These are phyloP conservation scores for Glyptemys insculpta DNA, from an alignment of 2,797 vertebrate genomes.

Conservation along the genomic window DNA sequence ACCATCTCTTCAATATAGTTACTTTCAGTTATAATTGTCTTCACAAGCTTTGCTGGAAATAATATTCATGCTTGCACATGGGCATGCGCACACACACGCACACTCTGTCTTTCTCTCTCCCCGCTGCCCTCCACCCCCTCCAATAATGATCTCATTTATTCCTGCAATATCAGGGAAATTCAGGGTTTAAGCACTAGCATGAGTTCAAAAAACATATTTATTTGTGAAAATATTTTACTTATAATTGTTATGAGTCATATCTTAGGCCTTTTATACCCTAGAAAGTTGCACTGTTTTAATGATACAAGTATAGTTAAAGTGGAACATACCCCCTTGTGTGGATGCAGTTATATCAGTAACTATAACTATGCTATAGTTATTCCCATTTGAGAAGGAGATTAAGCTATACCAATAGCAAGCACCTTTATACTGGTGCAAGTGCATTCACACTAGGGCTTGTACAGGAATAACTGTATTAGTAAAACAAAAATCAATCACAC, in stretches of 20 bases:
- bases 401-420: neutral
- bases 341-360: neutral
- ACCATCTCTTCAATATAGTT: neutral
- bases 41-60: neutral
- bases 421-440: neutral
- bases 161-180: neutral
- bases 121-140: accelerated
- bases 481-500: neutral
- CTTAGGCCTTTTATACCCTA: neutral
- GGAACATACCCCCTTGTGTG: neutral
- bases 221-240: neutral
- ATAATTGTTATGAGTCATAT: neutral
- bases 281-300: neutral
- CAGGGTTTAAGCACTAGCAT: neutral
- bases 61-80: neutral
- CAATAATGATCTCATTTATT: neutral
- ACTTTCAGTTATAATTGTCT: neutral
- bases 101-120: accelerated
- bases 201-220: neutral
- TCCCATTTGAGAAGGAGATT: neutral
- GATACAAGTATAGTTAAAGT: neutral
- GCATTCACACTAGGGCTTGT: neutral
- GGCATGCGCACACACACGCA: too few relatives aligned
- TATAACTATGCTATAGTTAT: neutral
- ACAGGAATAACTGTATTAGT: neutral